Base-by-base conservation (phyloP, 2,888 invertebrate species). In the Tortricodes alternella region DNA sequence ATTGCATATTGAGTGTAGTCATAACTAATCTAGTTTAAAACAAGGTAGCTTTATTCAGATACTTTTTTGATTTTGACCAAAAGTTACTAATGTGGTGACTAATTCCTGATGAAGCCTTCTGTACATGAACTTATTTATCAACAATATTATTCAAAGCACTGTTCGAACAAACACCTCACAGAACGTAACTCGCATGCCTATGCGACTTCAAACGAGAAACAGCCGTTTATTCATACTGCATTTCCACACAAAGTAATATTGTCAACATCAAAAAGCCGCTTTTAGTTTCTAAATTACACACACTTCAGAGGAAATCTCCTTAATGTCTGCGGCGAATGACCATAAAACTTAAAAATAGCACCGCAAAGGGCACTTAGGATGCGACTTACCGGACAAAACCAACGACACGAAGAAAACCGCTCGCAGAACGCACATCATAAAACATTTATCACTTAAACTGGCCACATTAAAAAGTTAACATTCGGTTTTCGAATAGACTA, bases 321-420 rank as follows among this genome's bases (percentile, higher is more conserved):
- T 80, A 80, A 83, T 83, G 82, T 76, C 75, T 80, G 78, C 80
- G 75, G 73, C 70, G 75, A 79, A 80, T 80, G 82, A 80, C 81
- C 79, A 78, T 83, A 81, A 75, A 70, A 74, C 73, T 80, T 86
- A 86, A 72, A 85, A 86, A 86, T 86, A 86, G 85, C 74, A 62
- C 65, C 62, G 64, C 70, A 69, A 76, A 82, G 78, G 78, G 74
- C 76, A 68, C 52, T 29, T 76, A 82, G 78, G 83, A 85, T 83
- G 80, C 78, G 67, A 81, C 89, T 88, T 80, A 89, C 89, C 89
- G 77, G 80, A 80, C 73, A 87, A 71, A 67, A 88, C 66, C 65
- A 89, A 73, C 65, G 77, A 71, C 65, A 78, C 66, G 66, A 81
- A 69, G 58, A 87, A 68, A 67, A 85, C 68, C 64, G 72, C 73